These are phyloP conservation scores for Drosophila paracracens DNA, from an alignment of 2,888 invertebrate species.

Conservation along the genomic window DNA sequence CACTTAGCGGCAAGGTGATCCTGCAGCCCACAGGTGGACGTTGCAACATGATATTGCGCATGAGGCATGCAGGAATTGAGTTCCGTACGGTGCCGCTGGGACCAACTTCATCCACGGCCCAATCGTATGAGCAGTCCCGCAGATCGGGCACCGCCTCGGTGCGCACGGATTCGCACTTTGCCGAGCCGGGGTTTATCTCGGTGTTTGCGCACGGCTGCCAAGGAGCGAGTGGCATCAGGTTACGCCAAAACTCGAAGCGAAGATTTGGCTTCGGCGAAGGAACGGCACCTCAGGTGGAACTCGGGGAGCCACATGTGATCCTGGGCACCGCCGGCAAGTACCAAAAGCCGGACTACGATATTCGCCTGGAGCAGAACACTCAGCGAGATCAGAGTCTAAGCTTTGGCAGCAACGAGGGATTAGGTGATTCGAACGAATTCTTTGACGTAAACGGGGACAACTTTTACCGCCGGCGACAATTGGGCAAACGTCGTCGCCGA, in stretches of 20 bases:
- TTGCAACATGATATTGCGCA: conserved; percentile 92
- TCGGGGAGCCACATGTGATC: conserved; percentile 74
- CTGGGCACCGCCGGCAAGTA: conserved; percentile 67
- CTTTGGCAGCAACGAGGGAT: conserved; percentile 55
- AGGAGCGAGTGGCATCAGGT: conserved; percentile 82
- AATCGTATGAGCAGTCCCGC: conserved; percentile 75
- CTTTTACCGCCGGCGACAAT: conserved; percentile 66
- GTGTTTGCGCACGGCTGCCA: conserved; percentile 94
- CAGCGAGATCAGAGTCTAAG: conserved; percentile 61
- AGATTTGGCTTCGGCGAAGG: conserved; percentile 74
- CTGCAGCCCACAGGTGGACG: conserved; percentile 86
- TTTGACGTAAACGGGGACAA: conserved; percentile 65
- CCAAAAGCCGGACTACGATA: conserved; percentile 73
- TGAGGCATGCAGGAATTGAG: conserved; percentile 92
- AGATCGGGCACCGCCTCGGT: conserved; percentile 82
- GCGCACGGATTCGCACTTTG: conserved; percentile 92
- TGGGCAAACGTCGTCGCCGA: conserved; percentile 62
- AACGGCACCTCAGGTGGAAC: conserved; percentile 51
- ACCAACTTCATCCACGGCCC: conserved; percentile 45
- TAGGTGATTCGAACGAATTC: conserved; percentile 54
- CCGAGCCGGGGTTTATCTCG: conserved; percentile 93
- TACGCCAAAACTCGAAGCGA: conserved; percentile 83
- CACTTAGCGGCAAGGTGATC: conserved; percentile 91
- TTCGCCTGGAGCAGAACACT: conserved; percentile 63
- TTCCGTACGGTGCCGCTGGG: conserved; percentile 89